These are phyloP conservation scores for Drosophila micromelanica DNA, from an alignment of 1,140 invertebrate species.

Conservation along the genomic window DNA sequence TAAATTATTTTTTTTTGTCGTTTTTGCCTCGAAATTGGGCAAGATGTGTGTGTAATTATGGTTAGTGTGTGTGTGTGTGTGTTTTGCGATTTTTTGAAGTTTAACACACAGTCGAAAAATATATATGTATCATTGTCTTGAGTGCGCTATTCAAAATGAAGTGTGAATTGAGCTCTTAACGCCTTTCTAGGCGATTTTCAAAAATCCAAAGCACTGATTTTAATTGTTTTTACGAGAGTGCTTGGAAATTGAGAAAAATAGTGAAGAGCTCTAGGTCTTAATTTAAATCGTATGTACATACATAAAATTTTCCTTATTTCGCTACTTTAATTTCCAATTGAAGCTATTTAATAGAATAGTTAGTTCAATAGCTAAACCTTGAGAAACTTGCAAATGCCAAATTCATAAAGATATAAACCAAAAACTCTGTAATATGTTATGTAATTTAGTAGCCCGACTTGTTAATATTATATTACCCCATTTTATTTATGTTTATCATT, in stretches of 20 bases:
- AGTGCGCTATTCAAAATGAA: constrained; percentile 9
- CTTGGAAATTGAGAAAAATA: not conserved
- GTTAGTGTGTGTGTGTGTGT: constrained; percentile 5
- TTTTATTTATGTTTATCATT: not conserved
- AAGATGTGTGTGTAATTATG: not conserved
- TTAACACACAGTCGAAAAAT: constrained; percentile 1
- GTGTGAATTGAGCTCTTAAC: not conserved
- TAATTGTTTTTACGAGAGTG: not conserved
- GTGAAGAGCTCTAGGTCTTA: no score
- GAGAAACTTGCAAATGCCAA: no score
- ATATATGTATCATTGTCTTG: not conserved
- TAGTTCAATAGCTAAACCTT: no score
- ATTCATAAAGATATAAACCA: no score
- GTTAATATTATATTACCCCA: no score
- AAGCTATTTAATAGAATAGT: no score
- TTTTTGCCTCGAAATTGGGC: not conserved
- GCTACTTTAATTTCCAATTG: no score
- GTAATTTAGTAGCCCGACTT: no score
- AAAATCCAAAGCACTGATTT: not conserved
- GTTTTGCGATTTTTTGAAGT: not conserved
- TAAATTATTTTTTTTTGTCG: not conserved
- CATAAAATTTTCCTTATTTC: no score
- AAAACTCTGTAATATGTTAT: no score
- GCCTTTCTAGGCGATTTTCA: constrained; percentile 9
- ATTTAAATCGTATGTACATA: no score